phyloP scores from a whole-genome alignment of 2,888 invertebrate genomes.

The Poecilobothrus nobilitatus region DNA sequence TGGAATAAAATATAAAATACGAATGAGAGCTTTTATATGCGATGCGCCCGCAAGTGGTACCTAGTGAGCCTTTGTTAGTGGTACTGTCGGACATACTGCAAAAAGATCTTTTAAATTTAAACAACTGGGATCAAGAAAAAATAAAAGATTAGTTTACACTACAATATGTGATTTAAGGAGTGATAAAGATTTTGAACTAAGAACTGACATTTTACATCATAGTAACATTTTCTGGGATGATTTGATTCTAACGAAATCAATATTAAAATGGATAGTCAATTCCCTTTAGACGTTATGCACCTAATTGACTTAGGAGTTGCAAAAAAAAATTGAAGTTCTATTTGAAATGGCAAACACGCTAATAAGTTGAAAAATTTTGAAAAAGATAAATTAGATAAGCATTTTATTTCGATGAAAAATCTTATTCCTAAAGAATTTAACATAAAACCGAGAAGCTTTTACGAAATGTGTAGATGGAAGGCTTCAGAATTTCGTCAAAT shows the following conservation, averaged over 20 bases:
- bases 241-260: slow-evolving; percentile 11
- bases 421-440: slow-evolving; percentile 18
- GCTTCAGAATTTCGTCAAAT: background rate
- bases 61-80: slow-evolving; percentile 11
- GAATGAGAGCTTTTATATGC: slow-evolving; percentile 13
- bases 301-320: slow-evolving; percentile 19
- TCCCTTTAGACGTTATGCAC: slow-evolving; percentile 19
- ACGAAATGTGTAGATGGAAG: background rate
- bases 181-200: slow-evolving; percentile 13
- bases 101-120: slow-evolving; percentile 15
- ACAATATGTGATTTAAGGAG: slow-evolving; percentile 5
- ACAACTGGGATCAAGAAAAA: slow-evolving; percentile 12
- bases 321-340: slow-evolving; percentile 13
- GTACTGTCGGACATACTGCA: slow-evolving; percentile 14
- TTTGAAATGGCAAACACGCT: slow-evolving; percentile 8
- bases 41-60: slow-evolving; percentile 16
- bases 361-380: slow-evolving; percentile 1
- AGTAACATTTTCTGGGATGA: background rate
- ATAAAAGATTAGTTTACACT: slow-evolving; percentile 9
- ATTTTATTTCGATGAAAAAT: background rate
- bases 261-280: slow-evolving; percentile 15
- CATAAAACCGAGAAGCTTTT: slow-evolving; percentile 14
- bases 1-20: background rate
- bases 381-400: background rate
- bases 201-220: slow-evolving; percentile 3